Base-by-base conservation (phyloP, 2,797 vertebrate genomes). In the Gallinago nigripennis region DNA sequence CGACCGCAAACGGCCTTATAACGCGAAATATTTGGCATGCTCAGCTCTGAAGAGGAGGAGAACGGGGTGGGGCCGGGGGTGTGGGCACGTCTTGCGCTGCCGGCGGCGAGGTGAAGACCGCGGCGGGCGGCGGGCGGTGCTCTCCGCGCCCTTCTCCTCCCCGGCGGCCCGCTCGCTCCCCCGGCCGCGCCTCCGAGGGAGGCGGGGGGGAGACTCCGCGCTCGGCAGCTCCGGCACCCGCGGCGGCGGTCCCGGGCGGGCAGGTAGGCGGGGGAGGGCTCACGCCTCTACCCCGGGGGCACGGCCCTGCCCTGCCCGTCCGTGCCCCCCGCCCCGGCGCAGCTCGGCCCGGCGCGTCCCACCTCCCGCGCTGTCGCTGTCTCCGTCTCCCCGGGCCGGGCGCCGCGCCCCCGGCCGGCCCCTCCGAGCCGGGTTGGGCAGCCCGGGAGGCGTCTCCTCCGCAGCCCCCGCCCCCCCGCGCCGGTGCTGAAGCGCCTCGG, bases 381-480 rank as follows among this genome's bases (percentile, higher is more conserved):
- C 87, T 79, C 81, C 66, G 27, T 66, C 24, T 77, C 43, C 15
- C 46, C 63, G 76, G 85, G 57, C 79, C 61, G 61, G 82, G 91
- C 89, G 93, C 90, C 90, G 95, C 91, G 93, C 89, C 95, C 81
- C 88, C 63, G 58, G 58, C 48, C 92, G 2, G 76, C 66, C 86
- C 76, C 61, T 88, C 81, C 31, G 84, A 88, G 86, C 94, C 77
- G 86, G 95, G 90, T 92, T 95, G 95, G 95, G 95, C 81, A 88
- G 92, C 77, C 92, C 65, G 90, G 90, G 94, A 95, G 95, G 95
- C 95, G 94, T 91, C 95, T 92, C 94, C 95, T 33, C 81, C n/a
- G 56, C 92, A 92, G 95, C 95, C 82, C 70, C 94, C 95, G 92
- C 94, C 95, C 85, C 85, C 68, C 94, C 91, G 89, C 78, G 92